Evolutionary conservation across 1,140 invertebrate species (phyloP), one percentile per base, ranked within the genome.

Genomic region (Eumaeus atala): DNA sequence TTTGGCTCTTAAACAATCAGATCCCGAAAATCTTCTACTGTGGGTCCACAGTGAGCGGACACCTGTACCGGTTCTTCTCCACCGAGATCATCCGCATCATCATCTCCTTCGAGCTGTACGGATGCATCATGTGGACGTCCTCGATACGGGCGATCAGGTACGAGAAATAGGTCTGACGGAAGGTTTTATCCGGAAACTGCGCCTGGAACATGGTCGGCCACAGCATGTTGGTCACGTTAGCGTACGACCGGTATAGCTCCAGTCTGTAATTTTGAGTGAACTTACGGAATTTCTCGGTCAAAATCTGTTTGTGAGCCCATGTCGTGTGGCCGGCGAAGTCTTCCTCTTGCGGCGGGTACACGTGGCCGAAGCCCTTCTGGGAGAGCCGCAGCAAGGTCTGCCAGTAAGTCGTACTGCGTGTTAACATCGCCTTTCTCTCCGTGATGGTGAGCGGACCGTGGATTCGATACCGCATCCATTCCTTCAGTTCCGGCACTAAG

Each of bases 121-220:
- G 83, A 51, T 78, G 83, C 63, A 84, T 76, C 14, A 86, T 48
- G 10, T 70, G 62, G 10, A 86, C 6, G 51, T 86, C 77, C 52
- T 83, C 69, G 7, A 74, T 44, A n/a, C 69, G 64, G 7, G 56
- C 58, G 48, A 55, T 74, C 6, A 86, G 47, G 67, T 86, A 86
- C 3, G 83, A 77, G 58, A 80, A 84, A 59, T 70, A 86, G 61
- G 82, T 84, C 61, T 86, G 74, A 12, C 83, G 67, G 59, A 84
- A 86, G 11, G 74, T 77, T 37, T 83, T 82, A 49, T 83, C 77
- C 2, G 77, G 79, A 57, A 78, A 76, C 52, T 78, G 62, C 0
- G 77, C 68, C 54, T 80, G 77, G 55, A 50, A 81, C 80, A 84
- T 86, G 3, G 79, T 70, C 0, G 74, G 67, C 83, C 83, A 86